phyloP scores from a whole-genome alignment of 2,888 invertebrate genomes.

The Flexamia atlantica region DNA sequence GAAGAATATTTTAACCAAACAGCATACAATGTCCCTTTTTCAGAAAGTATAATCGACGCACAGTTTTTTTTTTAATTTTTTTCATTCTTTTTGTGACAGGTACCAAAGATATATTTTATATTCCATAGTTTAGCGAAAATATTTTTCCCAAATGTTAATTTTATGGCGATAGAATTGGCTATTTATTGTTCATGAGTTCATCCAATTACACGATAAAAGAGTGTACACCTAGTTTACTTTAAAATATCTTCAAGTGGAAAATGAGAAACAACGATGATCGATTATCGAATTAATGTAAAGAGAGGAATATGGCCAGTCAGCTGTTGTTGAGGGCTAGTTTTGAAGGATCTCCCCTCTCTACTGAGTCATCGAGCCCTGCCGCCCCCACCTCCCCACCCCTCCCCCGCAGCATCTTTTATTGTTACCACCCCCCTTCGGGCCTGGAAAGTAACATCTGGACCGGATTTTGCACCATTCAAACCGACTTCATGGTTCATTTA shows the following conservation, averaged over 20 bases:
- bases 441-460: slow-evolving; percentile 22
- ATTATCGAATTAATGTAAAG: slow-evolving; percentile 32
- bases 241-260: not conserved
- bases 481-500: not conserved
- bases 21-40: too few species aligned
- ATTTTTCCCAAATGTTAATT: too few species aligned
- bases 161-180: too few species aligned
- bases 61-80: too few species aligned
- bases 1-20: too few species aligned
- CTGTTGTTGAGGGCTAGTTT: slow-evolving; percentile 18
- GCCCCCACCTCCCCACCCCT: not conserved
- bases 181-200: too few species aligned
- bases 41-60: too few species aligned
- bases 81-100: too few species aligned
- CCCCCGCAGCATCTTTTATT: slow-evolving; percentile 7
- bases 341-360: slow-evolving; percentile 18
- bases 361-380: slow-evolving; percentile 21
- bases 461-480: slow-evolving; percentile 13
- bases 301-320: slow-evolving; percentile 28
- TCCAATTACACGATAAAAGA: too few species aligned
- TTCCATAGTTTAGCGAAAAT: too few species aligned
- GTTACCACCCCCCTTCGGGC: slow-evolving; percentile 8
- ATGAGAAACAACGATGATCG: not conserved
- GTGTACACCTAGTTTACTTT: too few species aligned
- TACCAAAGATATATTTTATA: too few species aligned